Evolutionary conservation across 2,888 invertebrate species (phyloP).

Genomic region (Hydrotaea cyrtoneurina): DNA sequence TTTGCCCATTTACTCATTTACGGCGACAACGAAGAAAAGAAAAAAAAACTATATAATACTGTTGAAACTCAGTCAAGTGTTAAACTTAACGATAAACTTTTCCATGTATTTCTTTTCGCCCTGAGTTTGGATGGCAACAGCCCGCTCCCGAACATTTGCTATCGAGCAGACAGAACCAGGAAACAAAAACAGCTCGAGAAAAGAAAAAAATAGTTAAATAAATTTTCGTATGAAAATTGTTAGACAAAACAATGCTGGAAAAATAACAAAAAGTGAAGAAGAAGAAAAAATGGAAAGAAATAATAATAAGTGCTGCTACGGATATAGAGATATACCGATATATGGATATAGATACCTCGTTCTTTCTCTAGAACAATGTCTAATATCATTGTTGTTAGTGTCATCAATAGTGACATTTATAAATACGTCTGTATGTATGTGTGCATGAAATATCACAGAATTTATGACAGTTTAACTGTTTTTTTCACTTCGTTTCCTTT

Average conservation of each 20-base stretch:
- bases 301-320: not conserved
- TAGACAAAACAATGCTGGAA: not conserved
- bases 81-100: conserved; percentile 74
- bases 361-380: not conserved
- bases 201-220: not conserved
- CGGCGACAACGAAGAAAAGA: conserved; percentile 19
- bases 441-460: not conserved
- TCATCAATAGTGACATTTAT: conserved; percentile 14
- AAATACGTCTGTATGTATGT: not conserved
- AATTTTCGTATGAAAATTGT: not conserved
- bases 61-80: conserved; percentile 71
- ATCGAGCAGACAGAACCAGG: not conserved
- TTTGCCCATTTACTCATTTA: not conserved
- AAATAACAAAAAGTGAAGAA: not conserved
- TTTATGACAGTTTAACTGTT: conserved; percentile 50
- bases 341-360: no score
- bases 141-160: not conserved
- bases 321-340: not conserved
- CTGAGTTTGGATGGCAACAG: not conserved
- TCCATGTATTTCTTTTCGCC: not conserved
- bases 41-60: conserved; percentile 59
- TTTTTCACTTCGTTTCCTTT: not conserved
- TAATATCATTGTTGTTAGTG: conserved; percentile 2
- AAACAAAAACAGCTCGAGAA: not conserved
- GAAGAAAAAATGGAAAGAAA: conserved; percentile 5